Evolutionary conservation across 2,113 vertebrate genomes (phyloP), one percentile per base, ranked within the genome.

Genomic region (Clarias magur): DNA sequence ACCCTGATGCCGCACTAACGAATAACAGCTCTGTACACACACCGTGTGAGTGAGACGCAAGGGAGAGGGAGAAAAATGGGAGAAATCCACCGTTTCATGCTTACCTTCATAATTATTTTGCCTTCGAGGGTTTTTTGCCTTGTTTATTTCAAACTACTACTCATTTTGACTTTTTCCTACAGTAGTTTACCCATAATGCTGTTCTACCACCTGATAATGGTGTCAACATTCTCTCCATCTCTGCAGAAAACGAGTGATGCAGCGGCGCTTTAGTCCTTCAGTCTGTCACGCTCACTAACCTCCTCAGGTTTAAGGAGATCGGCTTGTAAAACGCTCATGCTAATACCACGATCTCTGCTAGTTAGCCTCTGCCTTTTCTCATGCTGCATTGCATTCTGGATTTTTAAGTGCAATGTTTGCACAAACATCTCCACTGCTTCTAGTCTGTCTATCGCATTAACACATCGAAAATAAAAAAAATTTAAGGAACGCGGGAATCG

Each of bases 1-100:
- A 92, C 92, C 89, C 91, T 84, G 34, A 89, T 87, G 88, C 86
- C 85, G 54, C 62, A 65, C 48, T 19, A n/a, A 62, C 60, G 27
- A 65, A 84, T 19, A 83, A 67, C 65, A 68, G 23, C 48, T 83
- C 25, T 70, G 27, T 82, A 82, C 87, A 86, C 27, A 48, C 62
- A 57, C 83, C 9, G 54, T 67, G 38, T 13, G 12, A 54, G 80
- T 67, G 65, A 67, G 65, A 67, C 62, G 11, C 21, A 63, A n/a
- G 23, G 5, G 63, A 12, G 63, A 27, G 11, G 25, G 17, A 63
- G 62, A 25, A 38, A 34, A 21, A 19, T 34, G 42, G 68, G 17
- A 72, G 68, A 72, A 38, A 72, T 70, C 6, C 15, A 34, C 1
- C 2, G 0, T 17, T 70, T 38, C 30, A 19, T 72, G 21, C 19